A percentile compares a stretch with the other conserved stretches of the same genome.
Evolutionary conservation across 2,797 vertebrate genomes (phyloP).

Genomic region (Thamnophis elegans): DNA sequence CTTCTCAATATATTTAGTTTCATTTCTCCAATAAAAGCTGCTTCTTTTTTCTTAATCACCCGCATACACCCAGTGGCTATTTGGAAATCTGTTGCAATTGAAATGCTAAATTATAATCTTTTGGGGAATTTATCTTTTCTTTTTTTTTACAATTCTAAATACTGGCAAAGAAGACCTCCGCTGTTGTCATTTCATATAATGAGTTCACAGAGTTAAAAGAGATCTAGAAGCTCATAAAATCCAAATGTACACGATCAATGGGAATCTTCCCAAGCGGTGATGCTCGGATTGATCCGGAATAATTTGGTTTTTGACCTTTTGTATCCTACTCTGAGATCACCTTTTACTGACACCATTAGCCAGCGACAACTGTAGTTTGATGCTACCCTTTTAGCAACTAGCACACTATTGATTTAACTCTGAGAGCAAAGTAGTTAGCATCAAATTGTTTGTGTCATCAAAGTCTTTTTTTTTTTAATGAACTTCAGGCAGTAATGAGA

Average conservation of each 20-base stretch:
- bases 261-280: neutral
- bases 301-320: slow-evolving; percentile 44
- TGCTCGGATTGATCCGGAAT: slow-evolving; percentile 1
- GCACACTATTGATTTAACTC: neutral
- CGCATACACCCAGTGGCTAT: neutral
- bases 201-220: neutral
- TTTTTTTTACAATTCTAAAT: neutral
- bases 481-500: slow-evolving; percentile 5
- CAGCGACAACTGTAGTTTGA: slow-evolving; percentile 24
- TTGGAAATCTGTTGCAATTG: neutral
- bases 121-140: neutral
- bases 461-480: neutral
- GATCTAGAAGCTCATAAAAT: neutral
- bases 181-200: neutral
- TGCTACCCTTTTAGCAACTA: neutral
- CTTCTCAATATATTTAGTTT: neutral
- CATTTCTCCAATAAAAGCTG: neutral
- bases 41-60: neutral
- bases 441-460: slow-evolving; percentile 4
- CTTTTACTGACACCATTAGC: slow-evolving; percentile 35
- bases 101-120: neutral
- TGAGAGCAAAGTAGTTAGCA: neutral
- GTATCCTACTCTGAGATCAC: slow-evolving; percentile 31
- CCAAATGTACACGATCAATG: neutral
- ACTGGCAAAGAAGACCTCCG: neutral